These are phyloP conservation scores for Bedellia somnulentella DNA, from an alignment of 2,888 invertebrate genomes.

Conservation along the genomic window DNA sequence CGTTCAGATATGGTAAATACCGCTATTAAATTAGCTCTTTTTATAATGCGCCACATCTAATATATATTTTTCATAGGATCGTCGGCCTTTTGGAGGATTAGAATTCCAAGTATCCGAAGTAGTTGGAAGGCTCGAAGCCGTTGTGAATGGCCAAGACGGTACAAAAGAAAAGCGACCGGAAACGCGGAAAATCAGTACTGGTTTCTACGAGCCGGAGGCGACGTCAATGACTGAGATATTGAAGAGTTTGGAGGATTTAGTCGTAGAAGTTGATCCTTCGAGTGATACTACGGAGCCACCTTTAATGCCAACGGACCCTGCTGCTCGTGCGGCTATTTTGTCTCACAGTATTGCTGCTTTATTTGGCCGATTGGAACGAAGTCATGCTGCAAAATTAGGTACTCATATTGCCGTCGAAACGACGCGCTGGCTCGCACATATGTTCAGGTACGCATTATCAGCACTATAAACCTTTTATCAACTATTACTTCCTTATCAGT, in stretches of 20 bases:
- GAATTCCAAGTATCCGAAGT: conserved; percentile 76
- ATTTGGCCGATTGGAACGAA: conserved; percentile 78
- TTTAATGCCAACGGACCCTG: conserved; percentile 64
- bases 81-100: conserved; percentile 65
- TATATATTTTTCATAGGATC: conserved; percentile 38
- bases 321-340: conserved; percentile 66
- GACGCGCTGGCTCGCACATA: conserved; percentile 82
- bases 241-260: conserved; percentile 59
- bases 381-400: conserved; percentile 77
- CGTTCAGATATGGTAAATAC: conserved; percentile 29
- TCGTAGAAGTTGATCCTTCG: conserved; percentile 63
- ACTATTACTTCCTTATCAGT: not conserved
- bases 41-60: not conserved
- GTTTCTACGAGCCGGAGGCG: conserved; percentile 57
- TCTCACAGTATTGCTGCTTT: conserved; percentile 89
- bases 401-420: conserved; percentile 83
- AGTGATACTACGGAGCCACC: conserved; percentile 65
- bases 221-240: conserved; percentile 65
- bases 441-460: conserved; percentile 70
- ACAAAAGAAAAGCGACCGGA: conserved; percentile 36
- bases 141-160: conserved; percentile 48
- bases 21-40: not conserved
- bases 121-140: conserved; percentile 69
- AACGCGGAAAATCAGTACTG: conserved; percentile 49
- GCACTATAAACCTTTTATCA: not conserved